These are phyloP conservation scores for Oncorhynchus nerka DNA, from an alignment of 2,113 vertebrate genomes.

Conservation along the genomic window DNA sequence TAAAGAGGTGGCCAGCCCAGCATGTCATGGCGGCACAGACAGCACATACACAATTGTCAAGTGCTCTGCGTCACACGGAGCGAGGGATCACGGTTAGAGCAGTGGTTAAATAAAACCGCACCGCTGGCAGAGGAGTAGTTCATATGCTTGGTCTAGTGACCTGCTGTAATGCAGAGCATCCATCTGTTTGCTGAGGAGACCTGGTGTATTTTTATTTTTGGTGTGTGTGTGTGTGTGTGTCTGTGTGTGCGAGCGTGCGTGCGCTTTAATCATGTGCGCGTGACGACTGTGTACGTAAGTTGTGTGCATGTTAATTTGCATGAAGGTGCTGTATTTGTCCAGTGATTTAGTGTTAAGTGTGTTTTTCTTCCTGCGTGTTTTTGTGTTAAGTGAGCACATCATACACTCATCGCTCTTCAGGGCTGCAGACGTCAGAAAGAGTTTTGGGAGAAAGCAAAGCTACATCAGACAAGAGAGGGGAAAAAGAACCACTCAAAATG, in stretches of 20 bases:
- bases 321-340: neutral
- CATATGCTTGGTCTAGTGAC: neutral
- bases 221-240: neutral
- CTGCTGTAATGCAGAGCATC: neutral
- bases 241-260: neutral
- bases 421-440: neutral
- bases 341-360: neutral
- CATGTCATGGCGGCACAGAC: no score
- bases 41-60: slow-evolving; percentile 1
- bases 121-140: neutral
- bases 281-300: neutral
- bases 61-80: neutral
- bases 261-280: neutral
- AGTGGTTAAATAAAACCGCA: neutral
- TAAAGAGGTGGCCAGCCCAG: neutral
- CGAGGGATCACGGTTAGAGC: neutral
- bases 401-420: slow-evolving; percentile 3
- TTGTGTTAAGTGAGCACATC: neutral
- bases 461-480: neutral
- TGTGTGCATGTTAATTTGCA: no score
- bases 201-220: no score
- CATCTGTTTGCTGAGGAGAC: neutral
- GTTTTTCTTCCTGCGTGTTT: neutral
- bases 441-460: neutral
- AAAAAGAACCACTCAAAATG: neutral